Conservation (phyloP, 2,888 invertebrate species). For the Chrysina gloriosa region DNA sequence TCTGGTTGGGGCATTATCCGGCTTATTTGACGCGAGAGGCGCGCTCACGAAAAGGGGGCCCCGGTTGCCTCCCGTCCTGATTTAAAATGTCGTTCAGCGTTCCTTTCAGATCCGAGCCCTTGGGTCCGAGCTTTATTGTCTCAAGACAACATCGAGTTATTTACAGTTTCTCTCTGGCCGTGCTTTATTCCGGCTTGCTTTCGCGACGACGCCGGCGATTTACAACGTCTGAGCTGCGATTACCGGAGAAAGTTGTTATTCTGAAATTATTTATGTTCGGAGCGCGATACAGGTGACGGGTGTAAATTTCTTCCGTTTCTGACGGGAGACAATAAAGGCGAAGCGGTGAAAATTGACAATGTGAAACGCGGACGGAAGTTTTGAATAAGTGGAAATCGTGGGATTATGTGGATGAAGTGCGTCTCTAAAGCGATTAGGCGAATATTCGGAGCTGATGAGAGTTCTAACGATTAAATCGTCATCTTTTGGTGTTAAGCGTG, state of each 20-base stretch:
- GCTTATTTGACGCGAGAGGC: constrained; percentile 42
- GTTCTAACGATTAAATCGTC: no score
- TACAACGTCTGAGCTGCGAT: constrained; percentile 9
- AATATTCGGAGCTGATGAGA: no score
- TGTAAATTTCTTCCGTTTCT: not conserved
- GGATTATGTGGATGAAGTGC: no score
- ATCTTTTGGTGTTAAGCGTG: no score
- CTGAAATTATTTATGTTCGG: not conserved
- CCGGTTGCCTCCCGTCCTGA: constrained; percentile 44
- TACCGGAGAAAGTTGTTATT: not conserved
- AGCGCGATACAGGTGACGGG: not conserved
- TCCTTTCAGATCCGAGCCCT: constrained; percentile 48
- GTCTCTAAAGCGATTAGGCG: no score
- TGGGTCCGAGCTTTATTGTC: constrained; percentile 47
- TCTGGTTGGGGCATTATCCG: constrained; percentile 42
- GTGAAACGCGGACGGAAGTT: no score
- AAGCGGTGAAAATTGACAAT: not conserved
- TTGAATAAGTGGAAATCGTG: no score
- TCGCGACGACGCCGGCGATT: not conserved
- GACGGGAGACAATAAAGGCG: not conserved
- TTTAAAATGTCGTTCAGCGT: constrained; percentile 52
- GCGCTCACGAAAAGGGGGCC: constrained; percentile 40
- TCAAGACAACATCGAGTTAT: constrained; percentile 48
- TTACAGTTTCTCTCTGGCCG: constrained; percentile 48
- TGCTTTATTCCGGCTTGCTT: not conserved